These are phyloP conservation scores for Tinea trinotella DNA, from an alignment of 2,888 invertebrate genomes.

Conservation along the genomic window DNA sequence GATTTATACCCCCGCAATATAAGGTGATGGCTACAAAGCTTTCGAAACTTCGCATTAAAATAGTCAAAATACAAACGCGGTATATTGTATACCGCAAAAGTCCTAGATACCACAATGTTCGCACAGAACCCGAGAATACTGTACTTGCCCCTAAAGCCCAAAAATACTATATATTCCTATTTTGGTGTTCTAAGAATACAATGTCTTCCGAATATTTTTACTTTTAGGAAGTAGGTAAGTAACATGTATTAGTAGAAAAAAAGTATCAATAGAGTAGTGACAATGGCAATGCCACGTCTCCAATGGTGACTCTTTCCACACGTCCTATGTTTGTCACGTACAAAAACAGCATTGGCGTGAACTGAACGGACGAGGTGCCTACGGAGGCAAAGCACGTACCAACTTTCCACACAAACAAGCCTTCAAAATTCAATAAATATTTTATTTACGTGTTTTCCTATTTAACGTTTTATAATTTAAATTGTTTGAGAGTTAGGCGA, in stretches of 20 bases:
- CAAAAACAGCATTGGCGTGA: background rate
- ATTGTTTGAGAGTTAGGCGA: too few relatives aligned
- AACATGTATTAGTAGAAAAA: background rate
- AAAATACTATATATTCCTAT: too few relatives aligned
- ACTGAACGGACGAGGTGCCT: background rate
- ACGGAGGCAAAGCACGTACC: conserved; percentile 13
- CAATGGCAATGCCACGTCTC: conserved; percentile 49
- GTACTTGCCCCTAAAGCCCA: too few relatives aligned
- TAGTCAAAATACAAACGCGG: too few relatives aligned
- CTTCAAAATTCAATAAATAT: conserved; percentile 16
- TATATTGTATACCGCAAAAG: too few relatives aligned
- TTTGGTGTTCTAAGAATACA: too few relatives aligned
- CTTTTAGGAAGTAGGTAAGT: background rate
- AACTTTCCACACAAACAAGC: conserved; percentile 15
- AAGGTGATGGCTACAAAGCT: too few relatives aligned
- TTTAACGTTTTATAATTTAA: background rate
- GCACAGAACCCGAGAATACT: too few relatives aligned
- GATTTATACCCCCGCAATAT: too few relatives aligned
- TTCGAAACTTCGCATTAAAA: too few relatives aligned
- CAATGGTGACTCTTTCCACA: background rate
- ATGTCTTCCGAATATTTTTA: too few relatives aligned
- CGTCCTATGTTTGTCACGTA: conserved; percentile 17
- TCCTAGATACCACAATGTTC: too few relatives aligned
- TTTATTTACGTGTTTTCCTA: conserved; percentile 9
- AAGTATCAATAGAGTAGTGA: conserved; percentile 31